phyloP scores from a whole-genome alignment of 2,797 vertebrate species.

The Craterocephalus amniculus region DNA sequence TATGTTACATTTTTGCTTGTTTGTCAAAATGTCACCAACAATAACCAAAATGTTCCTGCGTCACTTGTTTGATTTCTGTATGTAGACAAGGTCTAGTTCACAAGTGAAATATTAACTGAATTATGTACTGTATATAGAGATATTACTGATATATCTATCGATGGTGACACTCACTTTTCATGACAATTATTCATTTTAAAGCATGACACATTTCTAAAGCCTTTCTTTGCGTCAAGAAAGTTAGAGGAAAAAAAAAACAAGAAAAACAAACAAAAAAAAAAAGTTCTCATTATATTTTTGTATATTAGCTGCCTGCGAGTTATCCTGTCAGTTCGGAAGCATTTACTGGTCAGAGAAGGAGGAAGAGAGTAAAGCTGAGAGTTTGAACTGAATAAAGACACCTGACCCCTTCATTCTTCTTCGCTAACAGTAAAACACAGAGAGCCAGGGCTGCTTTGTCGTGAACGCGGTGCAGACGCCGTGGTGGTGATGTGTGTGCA shows the following conservation, averaged over 20 bases:
- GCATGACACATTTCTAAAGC: constrained; percentile 94
- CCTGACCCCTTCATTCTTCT: constrained; percentile 33
- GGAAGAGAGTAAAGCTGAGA: constrained; percentile 22
- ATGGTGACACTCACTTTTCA: constrained; percentile 92
- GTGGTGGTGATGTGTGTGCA: constrained; percentile 12
- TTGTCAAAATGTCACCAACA: constrained; percentile 87
- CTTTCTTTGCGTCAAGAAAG: constrained; percentile 80
- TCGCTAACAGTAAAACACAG: constrained; percentile 27
- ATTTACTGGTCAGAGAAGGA: constrained; percentile 37
- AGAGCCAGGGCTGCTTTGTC: constrained; percentile 40
- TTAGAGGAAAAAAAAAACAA: constrained; percentile 58
- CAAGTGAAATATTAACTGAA: constrained; percentile 82
- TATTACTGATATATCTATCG: constrained; percentile 82
- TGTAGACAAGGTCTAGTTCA: constrained; percentile 81
- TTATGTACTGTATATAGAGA: constrained; percentile 80
- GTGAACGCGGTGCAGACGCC: constrained; percentile 36
- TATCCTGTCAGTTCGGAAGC: constrained; percentile 56
- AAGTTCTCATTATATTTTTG: constrained; percentile 94
- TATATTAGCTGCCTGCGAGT: constrained; percentile 84
- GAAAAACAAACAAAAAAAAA: constrained; percentile 63
- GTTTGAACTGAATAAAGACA: constrained; percentile 15
- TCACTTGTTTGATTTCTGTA: constrained; percentile 90
- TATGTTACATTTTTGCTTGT: constrained; percentile 87
- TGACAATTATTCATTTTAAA: constrained; percentile 86
- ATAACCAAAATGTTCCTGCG: constrained; percentile 91